phyloP scores from a whole-genome alignment of 1,140 invertebrate genomes.

The Megathymus violae region DNA sequence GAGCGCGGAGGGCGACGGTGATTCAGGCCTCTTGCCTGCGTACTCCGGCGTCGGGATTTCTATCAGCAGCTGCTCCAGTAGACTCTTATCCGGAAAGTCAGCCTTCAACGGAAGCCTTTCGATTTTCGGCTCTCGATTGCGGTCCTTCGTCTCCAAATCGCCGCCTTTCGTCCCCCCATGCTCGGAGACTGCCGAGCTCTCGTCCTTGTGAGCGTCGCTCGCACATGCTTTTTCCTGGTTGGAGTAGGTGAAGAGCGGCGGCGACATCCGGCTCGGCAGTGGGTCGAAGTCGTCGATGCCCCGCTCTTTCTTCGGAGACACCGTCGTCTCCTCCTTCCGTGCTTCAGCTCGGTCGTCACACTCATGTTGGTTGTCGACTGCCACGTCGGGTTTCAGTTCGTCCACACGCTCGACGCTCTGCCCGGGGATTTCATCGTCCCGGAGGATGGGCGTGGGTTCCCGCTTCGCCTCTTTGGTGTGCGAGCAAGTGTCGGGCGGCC shows the following conservation, averaged over 20 bases:
- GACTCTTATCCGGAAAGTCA: constrained; percentile 85
- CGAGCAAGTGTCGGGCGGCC: constrained; percentile 47
- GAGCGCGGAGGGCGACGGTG: constrained; percentile 75
- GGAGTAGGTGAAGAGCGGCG: constrained; percentile 90
- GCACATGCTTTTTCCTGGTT: constrained; percentile 86
- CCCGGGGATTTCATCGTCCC: too few species aligned
- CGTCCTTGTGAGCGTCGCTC: constrained; percentile 58
- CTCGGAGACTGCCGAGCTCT: constrained; percentile 48
- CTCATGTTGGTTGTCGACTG: too few species aligned
- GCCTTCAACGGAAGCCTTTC: constrained; percentile 76
- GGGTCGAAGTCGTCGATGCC: constrained; percentile 87
- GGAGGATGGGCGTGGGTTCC: constrained; percentile 33
- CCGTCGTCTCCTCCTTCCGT: constrained; percentile 51
- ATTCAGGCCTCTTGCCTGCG: constrained; percentile 82
- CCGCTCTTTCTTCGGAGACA: constrained; percentile 61
- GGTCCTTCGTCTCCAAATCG: constrained; percentile 44
- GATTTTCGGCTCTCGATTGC: constrained; percentile 54
- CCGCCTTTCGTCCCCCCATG: constrained; percentile 58
- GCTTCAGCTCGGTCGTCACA: too few species aligned
- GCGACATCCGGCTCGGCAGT: constrained; percentile 88
- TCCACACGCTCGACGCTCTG: too few species aligned
- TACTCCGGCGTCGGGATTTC: constrained; percentile 88
- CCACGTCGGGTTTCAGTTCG: too few species aligned
- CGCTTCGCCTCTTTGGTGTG: too few species aligned
- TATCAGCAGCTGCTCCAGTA: constrained; percentile 90